phyloP scores from a whole-genome alignment of 1,140 invertebrate species.

The Drosophila eugracilis region DNA sequence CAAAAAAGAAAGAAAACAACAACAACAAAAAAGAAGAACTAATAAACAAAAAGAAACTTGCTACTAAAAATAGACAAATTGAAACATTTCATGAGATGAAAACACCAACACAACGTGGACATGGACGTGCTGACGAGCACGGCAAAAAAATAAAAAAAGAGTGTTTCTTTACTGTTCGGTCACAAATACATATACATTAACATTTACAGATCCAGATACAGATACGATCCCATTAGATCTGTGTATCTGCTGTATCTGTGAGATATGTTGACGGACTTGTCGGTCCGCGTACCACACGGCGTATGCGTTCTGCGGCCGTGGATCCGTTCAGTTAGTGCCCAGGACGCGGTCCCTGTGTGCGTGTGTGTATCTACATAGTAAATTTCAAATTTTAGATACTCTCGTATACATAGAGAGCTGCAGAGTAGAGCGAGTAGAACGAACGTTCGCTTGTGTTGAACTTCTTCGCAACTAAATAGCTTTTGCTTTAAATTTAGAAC shows the following conservation, averaged over 20 bases:
- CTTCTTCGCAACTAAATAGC: conserved; percentile 84
- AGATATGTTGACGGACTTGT: conserved; percentile 60
- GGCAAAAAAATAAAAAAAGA: conserved; percentile 38
- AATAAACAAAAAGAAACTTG: conserved; percentile 84
- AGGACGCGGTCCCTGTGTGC: conserved; percentile 55
- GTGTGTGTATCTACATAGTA: conserved; percentile 57
- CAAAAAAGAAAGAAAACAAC: conserved; percentile 32
- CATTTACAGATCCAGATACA: conserved; percentile 7
- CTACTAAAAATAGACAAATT: conserved; percentile 80
- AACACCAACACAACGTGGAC: conserved; percentile 70
- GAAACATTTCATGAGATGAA: conserved; percentile 79
- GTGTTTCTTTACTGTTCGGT: conserved; percentile 43
- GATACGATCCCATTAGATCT: conserved; percentile 14
- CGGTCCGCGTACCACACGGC: conserved; percentile 64
- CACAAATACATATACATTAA: conserved; percentile 16
- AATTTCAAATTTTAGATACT: conserved; percentile 73
- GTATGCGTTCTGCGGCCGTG: conserved; percentile 68
- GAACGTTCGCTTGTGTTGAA: conserved; percentile 67
- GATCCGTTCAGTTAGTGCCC: conserved; percentile 42
- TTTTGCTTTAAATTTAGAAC: conserved; percentile 83
- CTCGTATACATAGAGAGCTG: conserved; percentile 50
- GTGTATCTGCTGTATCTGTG: conserved; percentile 38
- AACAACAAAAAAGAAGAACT: conserved; percentile 55
- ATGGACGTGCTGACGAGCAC: conserved; percentile 66
- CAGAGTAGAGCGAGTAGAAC: conserved; percentile 41